Base-by-base conservation (phyloP, 2,888 invertebrate species). In the Protonemura montana region DNA sequence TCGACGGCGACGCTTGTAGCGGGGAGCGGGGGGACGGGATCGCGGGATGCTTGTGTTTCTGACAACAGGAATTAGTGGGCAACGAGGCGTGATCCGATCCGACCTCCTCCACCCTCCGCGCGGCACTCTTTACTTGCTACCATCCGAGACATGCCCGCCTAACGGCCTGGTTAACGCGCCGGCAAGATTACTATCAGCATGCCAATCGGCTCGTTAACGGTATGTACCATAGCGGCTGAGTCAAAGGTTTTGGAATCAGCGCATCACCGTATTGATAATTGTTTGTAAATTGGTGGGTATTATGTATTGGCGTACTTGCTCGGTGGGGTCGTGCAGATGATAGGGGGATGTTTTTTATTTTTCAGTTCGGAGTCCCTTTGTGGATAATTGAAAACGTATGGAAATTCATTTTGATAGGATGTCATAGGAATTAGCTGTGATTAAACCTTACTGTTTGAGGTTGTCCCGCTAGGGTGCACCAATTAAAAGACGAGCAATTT, bases 51-150 rank as follows among this genome's bases (percentile, higher is more conserved):
- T 27, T 81, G 30, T 84, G 84, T 84, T 84, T 84, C 84, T 84
- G 84, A 84, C 84, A 84, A 84, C 84, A 76, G 84, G 59, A 84
- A 84, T 84, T 84, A 84, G 84, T 76, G 76, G 59, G 26, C 84
- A 84, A 25, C 84, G 84, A 84, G 59, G 84, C 84, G 59, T 84
- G 84, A 84, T 42, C 84, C 16, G 81, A 81, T 59, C 59, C 59
- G 59, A 59, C 13, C 59, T 59, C 59, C 59, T 59, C 3, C 13
- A 3, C 59, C 3, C 59, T 13, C 21, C 59, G 13, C 3, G 13
- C 13, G 59, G 59, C 59, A 59, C 59, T 59, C 59, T 59, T 59
- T 59, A 13, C 59, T 21, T 21, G 41, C 41, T 10, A 21, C 59
- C 16, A 2, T 21, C 59, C 59, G 59, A 59, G 59, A n/a, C n/a